A percentile compares a stretch with the other conserved stretches of the same genome.
These are phyloP conservation scores for Linepithema humile DNA, from an alignment of 1,140 invertebrate genomes.

Conservation along the genomic window DNA sequence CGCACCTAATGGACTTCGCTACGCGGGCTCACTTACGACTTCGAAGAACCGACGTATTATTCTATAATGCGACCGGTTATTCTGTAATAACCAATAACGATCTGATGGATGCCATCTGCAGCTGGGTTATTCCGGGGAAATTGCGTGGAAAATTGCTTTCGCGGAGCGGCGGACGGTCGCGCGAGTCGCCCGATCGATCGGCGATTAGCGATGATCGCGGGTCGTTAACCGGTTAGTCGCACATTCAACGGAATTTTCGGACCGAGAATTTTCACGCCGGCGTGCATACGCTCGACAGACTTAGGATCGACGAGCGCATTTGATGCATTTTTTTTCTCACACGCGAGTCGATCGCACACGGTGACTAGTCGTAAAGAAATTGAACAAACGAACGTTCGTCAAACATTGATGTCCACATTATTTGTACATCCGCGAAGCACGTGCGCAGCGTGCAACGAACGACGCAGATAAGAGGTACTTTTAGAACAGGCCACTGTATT, in stretches of 20 bases:
- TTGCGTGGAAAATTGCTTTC: conserved; percentile 51
- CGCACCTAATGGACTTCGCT: conserved; percentile 21
- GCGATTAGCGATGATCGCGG: conserved; percentile 29
- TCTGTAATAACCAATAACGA: conserved; percentile 39
- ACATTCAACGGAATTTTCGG: conserved; percentile 5
- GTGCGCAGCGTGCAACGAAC: conserved; percentile 13
- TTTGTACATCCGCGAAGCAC: not conserved
- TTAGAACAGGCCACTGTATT: conserved; percentile 59
- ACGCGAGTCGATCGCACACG: conserved; percentile 6
- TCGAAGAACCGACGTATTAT: conserved; percentile 42
- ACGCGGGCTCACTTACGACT: conserved; percentile 14
- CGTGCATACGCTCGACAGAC: not conserved
- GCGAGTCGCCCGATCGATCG: conserved; percentile 25
- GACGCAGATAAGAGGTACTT: conserved; percentile 29
- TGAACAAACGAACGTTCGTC: not conserved
- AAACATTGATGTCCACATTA: not conserved
- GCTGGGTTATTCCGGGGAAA: conserved; percentile 38
- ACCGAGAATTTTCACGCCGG: not conserved
- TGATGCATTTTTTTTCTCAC: no score
- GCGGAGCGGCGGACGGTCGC: not conserved
- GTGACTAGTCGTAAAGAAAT: conserved; percentile 28
- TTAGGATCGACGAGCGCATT: not conserved
- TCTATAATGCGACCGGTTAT: conserved; percentile 35
- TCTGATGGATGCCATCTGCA: conserved; percentile 41
- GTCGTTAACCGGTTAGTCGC: conserved; percentile 18